Base-by-base conservation (phyloP, 1,140 invertebrate species). In the Drosophila orosa region DNA sequence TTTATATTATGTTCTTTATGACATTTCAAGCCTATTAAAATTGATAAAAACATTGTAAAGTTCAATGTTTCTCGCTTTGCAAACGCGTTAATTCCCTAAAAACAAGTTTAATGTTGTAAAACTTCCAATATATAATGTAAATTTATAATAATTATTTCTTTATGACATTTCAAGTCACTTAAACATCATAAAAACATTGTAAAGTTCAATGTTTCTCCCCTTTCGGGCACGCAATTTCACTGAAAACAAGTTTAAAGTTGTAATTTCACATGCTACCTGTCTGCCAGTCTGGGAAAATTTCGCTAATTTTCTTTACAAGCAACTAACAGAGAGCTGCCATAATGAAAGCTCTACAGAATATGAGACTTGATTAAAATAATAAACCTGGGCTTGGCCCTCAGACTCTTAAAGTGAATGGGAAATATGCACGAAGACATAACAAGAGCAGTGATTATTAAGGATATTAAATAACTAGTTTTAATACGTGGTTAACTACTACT, bases 201-300 rank as follows among this genome's bases (percentile, higher is more conserved):
- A 35, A 52, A 52, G 50, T 52, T 52, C 31, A 52, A 22, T 35
- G 29, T 52, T 35, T 35, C 19, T 24, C 19, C 50, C 19, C 31
- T 24, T 22, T 22, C 1, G 13, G 24, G 19, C 29, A 52, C 19
- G 50, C 50, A 35, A 35, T 35, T 52, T 52, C 50, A 35, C 50
- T 52, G 50, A 35, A 54, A 54, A 54, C 50, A 35, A 22, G 50
- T 54, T 54, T 24, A 35, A 33, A 35, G 50, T 54, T 54, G 50
- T 54, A 54, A 54, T 35, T 54, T 54, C 50, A 54, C 50, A 35
- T 54, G 50, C 50, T 54, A 35, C 50, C 50, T 22, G 48, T 15
- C 48, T 33, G 13, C 17, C 13, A 10, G 48, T 33, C 48, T 54
- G 50, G 50, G 50, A 54, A 54, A 35, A 10, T 54, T 54, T 48